Base-by-base conservation (phyloP, 2,113 vertebrate species). In the Dissostichus mawsoni region DNA sequence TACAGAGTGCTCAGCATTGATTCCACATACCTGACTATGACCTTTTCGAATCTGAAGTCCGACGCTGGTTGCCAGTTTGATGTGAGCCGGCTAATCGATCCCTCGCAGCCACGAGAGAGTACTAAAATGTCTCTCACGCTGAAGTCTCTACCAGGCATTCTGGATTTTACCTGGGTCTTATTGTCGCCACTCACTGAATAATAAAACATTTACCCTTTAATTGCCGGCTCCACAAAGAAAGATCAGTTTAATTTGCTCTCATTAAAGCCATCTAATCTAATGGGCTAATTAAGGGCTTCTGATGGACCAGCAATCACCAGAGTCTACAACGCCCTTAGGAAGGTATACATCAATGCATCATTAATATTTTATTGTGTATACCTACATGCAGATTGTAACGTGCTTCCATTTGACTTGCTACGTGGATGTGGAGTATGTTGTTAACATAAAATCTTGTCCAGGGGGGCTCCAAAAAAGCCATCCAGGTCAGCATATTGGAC, bases 151-250 rank as follows among this genome's bases (percentile, higher is more conserved):
- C 68, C 51, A 48, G 68, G 69, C 67, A 70, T 62, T 59, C 58
- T 74, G 85, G 23, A 61, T 87, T 86, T 80, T 81, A 90, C 89
- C 72, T 87, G 74, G 59, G 59, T 85, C 74, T 85, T 68, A 84
- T 78, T 87, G 85, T 82, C 47, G 10, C 85, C 82, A 66, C 66
- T 89, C 74, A 47, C 81, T 77, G 80, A 91, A 92, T 91, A 91
- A 91, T 93, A 83, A 91, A 92, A 91, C 87, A 86, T 92, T 93
- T 91, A 92, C 86, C 89, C 89, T 91, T 92, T 88, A 90, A 92
- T 92, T 73, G 85, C 90, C 81, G 23, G 77, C 76, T 81, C 76
- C 81, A 81, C 86, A 84, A 91, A 90, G 91, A 94, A 92, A 90
- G 87, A 90, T 92, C 90, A 72, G 76, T 89, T 93, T 92, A 92